Base-by-base conservation (phyloP, 2,888 invertebrate genomes). In the Lymantria monacha region DNA sequence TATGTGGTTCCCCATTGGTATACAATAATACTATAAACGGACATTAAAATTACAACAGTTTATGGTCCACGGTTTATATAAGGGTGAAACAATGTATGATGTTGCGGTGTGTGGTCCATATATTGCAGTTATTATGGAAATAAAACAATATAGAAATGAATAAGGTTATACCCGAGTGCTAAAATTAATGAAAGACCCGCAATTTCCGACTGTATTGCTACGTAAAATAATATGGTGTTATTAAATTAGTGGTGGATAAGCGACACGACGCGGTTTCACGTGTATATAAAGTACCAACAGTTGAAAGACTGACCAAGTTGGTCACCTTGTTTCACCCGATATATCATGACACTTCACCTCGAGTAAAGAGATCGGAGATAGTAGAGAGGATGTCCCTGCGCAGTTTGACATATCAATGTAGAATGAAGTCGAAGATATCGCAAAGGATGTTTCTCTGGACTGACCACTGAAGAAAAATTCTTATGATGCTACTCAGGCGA, bases 1-100 rank as follows among this genome's bases (percentile, higher is more conserved):
- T 75, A 77, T 80, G 79, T 68, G 57, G 44, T 47, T 48, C 13
- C 41, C 61, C 59, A 66, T 67, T 72, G 67, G 72, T 71, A 59
- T 61, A 63, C 64, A 69, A 72, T 75, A 68, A 61, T 51, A 51
- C 55, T 63, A 59, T 62, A 63, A 66, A 64, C 44, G 60, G 57
- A 51, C 62, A 58, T 69, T 63, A 66, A 70, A 48, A 48, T 48
- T 68, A 70, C 59, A 59, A 53, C 63, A 64, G 61, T 66, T 72
- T 70, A 73, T 65, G 31, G 61, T 48, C 52, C 44, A 44, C 50
- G 51, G 54, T 63, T 68, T 70, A 59, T 63, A 55, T 55, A 59
- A 53, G 61, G 69, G 61, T 57, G 52, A 55, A 61, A 73, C 73
- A 66, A 63, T 63, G 70, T 73, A 61, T 41, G 13, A 40, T 15